Percentiles rank a stretch among this genome's conserved stretches.
Evolutionary conservation across 2,113 vertebrate genomes (phyloP).

Genomic region (Cyprinodon tularosa): DNA sequence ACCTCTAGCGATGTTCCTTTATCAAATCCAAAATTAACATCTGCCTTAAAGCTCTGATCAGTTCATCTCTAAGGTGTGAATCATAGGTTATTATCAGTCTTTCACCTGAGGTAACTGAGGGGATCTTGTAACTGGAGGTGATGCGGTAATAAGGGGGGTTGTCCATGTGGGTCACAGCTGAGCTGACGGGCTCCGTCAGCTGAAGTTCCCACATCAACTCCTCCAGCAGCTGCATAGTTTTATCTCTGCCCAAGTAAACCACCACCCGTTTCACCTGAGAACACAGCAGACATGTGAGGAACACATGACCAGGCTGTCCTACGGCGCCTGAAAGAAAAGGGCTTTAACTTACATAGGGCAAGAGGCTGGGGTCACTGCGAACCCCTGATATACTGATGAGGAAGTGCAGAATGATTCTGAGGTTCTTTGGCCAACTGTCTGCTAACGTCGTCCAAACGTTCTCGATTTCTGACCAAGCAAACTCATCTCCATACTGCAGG

Average conservation of each 20-base stretch:
- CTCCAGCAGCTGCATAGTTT: constrained; percentile 97
- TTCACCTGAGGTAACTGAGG: constrained; percentile 97
- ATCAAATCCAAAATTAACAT: neutral
- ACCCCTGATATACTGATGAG: constrained; percentile 98
- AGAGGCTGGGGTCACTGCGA: constrained; percentile 95
- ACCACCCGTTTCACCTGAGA: constrained; percentile 96
- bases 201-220: constrained; percentile 95
- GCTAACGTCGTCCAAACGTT: constrained; percentile 98
- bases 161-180: constrained; percentile 96
- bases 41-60: neutral
- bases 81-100: neutral
- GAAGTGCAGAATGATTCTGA: constrained; percentile 98
- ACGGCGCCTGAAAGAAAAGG: neutral
- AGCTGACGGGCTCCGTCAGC: constrained; percentile 92
- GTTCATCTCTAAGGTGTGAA: neutral
- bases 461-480: constrained; percentile 98
- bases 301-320: neutral
- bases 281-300: constrained; percentile 11
- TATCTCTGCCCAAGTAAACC: constrained; percentile 97
- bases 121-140: constrained; percentile 95
- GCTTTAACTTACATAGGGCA: constrained; percentile 91
- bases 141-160: constrained; percentile 98
- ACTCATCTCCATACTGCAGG: constrained; percentile 95
- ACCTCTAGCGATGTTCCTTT: too few species aligned
- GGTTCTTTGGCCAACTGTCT: constrained; percentile 98